Conservation (phyloP, 2,797 vertebrate species). For the Hypotaenidia philippensis region DNA sequence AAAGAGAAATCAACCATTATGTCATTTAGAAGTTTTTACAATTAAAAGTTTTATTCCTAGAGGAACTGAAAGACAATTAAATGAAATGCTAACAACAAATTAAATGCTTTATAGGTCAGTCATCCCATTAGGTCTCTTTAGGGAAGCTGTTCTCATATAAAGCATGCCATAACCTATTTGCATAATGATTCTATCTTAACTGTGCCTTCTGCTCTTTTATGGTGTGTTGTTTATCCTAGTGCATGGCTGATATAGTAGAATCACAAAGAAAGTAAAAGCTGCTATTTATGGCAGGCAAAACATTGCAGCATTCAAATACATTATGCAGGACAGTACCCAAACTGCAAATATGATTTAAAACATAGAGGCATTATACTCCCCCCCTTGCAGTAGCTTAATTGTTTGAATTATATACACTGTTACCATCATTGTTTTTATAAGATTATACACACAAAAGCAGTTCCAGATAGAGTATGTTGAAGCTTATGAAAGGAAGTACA, state of each 20-base stretch:
- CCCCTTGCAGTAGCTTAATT: background rate
- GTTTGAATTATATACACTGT: slow-evolving; percentile 32
- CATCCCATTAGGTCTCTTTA: slow-evolving; percentile 82
- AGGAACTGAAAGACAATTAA: slow-evolving; percentile 81
- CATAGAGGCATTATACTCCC: background rate
- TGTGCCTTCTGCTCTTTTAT: slow-evolving; percentile 83
- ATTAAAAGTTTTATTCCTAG: slow-evolving; percentile 84
- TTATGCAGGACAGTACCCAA: slow-evolving; percentile 65
- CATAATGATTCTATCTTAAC: slow-evolving; percentile 83
- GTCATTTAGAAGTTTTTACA: slow-evolving; percentile 81
- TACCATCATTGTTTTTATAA: background rate
- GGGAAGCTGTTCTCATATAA: slow-evolving; percentile 81
- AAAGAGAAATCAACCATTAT: slow-evolving; percentile 76
- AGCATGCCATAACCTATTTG: slow-evolving; percentile 82
- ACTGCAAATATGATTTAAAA: slow-evolving; percentile 59
- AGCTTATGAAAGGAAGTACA: background rate
- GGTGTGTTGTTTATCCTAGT: slow-evolving; percentile 79
- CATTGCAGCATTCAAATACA: slow-evolving; percentile 36
- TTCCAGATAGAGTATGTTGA: background rate
- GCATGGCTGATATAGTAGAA: slow-evolving; percentile 71
- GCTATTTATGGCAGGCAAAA: slow-evolving; percentile 74
- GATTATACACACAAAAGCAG: background rate
- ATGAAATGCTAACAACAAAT: slow-evolving; percentile 83
- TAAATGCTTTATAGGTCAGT: slow-evolving; percentile 84
- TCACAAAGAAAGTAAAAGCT: slow-evolving; percentile 66